phyloP scores from a whole-genome alignment of 2,888 invertebrate genomes.

The Teleogryllus oceanicus region DNA sequence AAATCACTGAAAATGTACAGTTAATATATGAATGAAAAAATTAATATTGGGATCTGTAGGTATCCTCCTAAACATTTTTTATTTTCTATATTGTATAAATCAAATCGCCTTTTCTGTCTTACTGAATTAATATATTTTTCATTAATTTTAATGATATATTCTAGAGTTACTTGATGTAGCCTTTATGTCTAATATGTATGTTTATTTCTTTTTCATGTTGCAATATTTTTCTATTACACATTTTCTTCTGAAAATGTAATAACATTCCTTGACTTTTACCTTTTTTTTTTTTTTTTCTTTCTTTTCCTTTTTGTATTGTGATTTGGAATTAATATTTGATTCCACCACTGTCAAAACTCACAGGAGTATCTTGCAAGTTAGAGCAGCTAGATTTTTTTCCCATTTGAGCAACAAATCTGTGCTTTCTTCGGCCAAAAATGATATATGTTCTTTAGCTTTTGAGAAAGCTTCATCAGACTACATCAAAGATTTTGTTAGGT shows the following conservation, averaged over 20 bases:
- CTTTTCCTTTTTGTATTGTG: constrained; percentile 49
- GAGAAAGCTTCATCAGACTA: constrained; percentile 31
- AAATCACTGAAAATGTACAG: no score
- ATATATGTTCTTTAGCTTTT: constrained; percentile 31
- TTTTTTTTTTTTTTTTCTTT: not conserved
- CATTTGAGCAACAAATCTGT: constrained; percentile 49
- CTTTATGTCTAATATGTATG: no score
- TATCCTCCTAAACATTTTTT: no score
- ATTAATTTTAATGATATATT: no score
- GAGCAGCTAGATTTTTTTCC: constrained; percentile 57
- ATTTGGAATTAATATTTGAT: constrained; percentile 59
- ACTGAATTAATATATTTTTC: no score
- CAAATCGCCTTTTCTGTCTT: no score
- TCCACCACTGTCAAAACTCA: constrained; percentile 58
- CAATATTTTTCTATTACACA: not conserved
- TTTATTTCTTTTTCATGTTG: no score
- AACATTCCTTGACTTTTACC: not conserved
- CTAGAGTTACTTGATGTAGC: no score
- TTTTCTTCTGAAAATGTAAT: not conserved
- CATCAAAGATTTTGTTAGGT: constrained; percentile 49
- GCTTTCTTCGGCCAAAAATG: constrained; percentile 52
- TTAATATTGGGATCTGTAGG: no score
- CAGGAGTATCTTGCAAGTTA: constrained; percentile 58
- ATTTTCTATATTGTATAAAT: no score
- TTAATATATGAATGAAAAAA: no score